Conservation (phyloP, 2,888 invertebrate species). For the Byasa hedistus region DNA sequence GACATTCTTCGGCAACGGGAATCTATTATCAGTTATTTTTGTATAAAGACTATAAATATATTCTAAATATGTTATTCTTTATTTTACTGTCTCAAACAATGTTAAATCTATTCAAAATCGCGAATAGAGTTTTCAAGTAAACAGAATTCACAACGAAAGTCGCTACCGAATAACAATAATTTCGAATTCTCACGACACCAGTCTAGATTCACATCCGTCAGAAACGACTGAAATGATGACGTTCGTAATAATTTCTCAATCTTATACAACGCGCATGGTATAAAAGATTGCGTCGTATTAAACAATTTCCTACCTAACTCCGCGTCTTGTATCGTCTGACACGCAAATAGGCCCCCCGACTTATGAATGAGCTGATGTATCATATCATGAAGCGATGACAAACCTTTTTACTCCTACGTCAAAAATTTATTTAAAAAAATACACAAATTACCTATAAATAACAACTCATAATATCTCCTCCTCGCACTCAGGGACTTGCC, state of each 20-base stretch:
- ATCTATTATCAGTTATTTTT: no score
- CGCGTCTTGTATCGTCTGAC: slow-evolving; percentile 22
- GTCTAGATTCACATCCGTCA: slow-evolving; percentile 13
- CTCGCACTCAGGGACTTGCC: no score
- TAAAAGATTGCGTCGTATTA: slow-evolving; percentile 20
- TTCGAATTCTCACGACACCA: slow-evolving; percentile 4
- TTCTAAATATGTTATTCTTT: no score
- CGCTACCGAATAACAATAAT: background rate
- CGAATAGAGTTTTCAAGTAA: no score
- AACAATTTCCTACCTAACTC: slow-evolving; percentile 21
- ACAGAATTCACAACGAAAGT: no score
- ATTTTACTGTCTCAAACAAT: no score
- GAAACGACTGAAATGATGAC: slow-evolving; percentile 5
- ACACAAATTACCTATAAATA: no score
- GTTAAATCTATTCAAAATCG: no score
- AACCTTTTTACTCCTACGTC: background rate
- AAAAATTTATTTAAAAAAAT: background rate
- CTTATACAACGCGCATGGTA: background rate
- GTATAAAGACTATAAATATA: no score
- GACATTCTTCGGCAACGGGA: no score
- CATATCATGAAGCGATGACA: slow-evolving; percentile 1
- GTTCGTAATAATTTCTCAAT: slow-evolving; percentile 19
- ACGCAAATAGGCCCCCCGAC: slow-evolving; percentile 24
- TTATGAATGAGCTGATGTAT: slow-evolving; percentile 25
- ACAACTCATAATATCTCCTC: no score